Evolutionary conservation across 2,797 vertebrate species (phyloP), one percentile per base, ranked within the genome.

Genomic region (Kryptopterus vitreolus): DNA sequence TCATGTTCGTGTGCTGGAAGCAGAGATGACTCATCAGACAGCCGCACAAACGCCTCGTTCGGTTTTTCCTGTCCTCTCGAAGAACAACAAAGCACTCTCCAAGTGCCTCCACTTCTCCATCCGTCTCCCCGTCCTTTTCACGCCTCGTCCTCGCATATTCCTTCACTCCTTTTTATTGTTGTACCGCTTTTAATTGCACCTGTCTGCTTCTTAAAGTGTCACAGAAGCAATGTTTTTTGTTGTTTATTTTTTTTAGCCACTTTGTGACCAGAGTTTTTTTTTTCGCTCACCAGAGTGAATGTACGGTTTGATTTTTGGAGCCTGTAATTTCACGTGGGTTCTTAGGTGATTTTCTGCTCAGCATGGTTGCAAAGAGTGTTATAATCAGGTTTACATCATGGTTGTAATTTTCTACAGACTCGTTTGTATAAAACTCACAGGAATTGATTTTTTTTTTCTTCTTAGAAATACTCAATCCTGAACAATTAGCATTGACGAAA

Each of bases 21-120:
- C 86, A 76, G 84, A 81, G 77, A 81, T 92, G 89, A 92, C 79
- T 93, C 90, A 91, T 78, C 78, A 77, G 29, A 53, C 29, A 78
- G 29, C 3, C 52, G 24, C 68, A 59, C 33, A 20, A 65, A 9
- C 53, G 46, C 18, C 9, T 43, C 5, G 70, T 84, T 70, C 52
- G 48, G 73, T 68, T 77, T 62, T 43, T n/a, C 15, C 80, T 52
- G 50, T 81, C 76, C 11, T 70, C 26, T 69, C 43, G 26, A 1
- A 29, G 10, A 26, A 18, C 38, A 24, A 26, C 12, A 66, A 26
- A 8, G 22, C 11, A 1, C 10, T 38, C 33, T 4, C 15, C 10
- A 43, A 43, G 18, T 65, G n/a, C 69, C 12, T 79, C n/a, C 31
- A 5, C 20, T 18, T 62, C n/a, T 53, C 20, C 5, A n/a, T 18